Percentiles rank a stretch among this genome's conserved stretches.
Evolutionary conservation across 2,113 vertebrate genomes (phyloP).

Genomic region (Rhagologus leucostigma): DNA sequence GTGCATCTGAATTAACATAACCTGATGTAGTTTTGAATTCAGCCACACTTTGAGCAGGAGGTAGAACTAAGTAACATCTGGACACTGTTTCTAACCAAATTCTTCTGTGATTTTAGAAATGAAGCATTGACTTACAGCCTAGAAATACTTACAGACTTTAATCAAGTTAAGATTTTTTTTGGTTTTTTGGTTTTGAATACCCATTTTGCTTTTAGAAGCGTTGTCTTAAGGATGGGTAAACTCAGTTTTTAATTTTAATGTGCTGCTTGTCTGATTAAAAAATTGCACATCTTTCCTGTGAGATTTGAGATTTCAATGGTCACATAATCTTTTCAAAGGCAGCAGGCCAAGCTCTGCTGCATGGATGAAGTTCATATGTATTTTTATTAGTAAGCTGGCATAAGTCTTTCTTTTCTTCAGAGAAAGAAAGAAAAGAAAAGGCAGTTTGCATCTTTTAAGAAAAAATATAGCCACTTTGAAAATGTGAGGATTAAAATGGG

Average conservation of each 20-base stretch:
- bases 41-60: neutral
- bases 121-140: neutral
- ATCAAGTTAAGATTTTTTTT: neutral
- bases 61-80: neutral
- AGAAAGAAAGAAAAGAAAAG: neutral
- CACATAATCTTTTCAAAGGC: neutral
- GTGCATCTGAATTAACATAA: neutral
- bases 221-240: neutral
- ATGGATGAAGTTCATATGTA: neutral
- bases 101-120: neutral
- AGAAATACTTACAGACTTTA: neutral
- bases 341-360: neutral
- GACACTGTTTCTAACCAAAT: neutral
- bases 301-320: neutral
- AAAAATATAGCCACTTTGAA: neutral
- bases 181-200: neutral
- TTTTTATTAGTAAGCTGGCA: neutral
- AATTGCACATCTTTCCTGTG: neutral
- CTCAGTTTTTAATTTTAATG: neutral
- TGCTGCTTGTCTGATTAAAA: neutral
- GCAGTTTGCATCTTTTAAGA: neutral
- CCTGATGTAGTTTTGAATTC: neutral
- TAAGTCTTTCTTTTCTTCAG: neutral
- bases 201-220: neutral
- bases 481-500: accelerated